Evolutionary conservation across 1,140 invertebrate species (phyloP).

Genomic region (Drosophila guanche): DNA sequence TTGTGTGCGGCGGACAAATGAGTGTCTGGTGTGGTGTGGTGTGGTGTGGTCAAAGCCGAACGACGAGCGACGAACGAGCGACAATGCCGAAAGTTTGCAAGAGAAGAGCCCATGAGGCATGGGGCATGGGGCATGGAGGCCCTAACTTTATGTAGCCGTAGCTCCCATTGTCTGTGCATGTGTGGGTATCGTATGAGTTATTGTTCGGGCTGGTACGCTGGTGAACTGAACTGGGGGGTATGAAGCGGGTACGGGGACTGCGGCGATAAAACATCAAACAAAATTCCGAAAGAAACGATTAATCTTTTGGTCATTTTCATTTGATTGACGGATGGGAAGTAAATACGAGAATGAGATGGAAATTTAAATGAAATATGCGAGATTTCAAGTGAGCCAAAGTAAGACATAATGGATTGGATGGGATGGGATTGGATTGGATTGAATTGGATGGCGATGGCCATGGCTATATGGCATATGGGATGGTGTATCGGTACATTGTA

Average conservation of each 20-base stretch:
- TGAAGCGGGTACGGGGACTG: constrained; percentile 55
- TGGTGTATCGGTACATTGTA: too few species aligned
- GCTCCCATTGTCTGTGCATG: background rate
- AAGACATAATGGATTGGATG: constrained; percentile 37
- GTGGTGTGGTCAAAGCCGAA: too few species aligned
- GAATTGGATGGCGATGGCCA: too few species aligned
- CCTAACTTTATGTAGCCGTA: constrained; percentile 3
- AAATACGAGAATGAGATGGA: constrained; percentile 65
- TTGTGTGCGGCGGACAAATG: too few species aligned
- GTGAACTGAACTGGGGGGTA: constrained; percentile 25
- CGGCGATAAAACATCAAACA: constrained; percentile 81
- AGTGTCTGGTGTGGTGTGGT: too few species aligned
- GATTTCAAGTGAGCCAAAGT: constrained; percentile 36
- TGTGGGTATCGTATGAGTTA: constrained; percentile 28
- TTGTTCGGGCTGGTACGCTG: constrained; percentile 36
- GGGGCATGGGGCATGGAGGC: background rate
- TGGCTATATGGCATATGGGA: too few species aligned
- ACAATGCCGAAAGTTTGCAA: too few species aligned
- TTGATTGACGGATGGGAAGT: constrained; percentile 83
- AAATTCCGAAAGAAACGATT: constrained; percentile 83
- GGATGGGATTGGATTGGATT: constrained; percentile 1
- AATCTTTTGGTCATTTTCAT: constrained; percentile 83
- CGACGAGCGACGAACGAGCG: too few species aligned
- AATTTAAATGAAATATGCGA: constrained; percentile 47
- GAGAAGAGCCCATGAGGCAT: background rate